phyloP scores from a whole-genome alignment of 92 coral and sea anemone genomes.

The Zoanthus sociatus region DNA sequence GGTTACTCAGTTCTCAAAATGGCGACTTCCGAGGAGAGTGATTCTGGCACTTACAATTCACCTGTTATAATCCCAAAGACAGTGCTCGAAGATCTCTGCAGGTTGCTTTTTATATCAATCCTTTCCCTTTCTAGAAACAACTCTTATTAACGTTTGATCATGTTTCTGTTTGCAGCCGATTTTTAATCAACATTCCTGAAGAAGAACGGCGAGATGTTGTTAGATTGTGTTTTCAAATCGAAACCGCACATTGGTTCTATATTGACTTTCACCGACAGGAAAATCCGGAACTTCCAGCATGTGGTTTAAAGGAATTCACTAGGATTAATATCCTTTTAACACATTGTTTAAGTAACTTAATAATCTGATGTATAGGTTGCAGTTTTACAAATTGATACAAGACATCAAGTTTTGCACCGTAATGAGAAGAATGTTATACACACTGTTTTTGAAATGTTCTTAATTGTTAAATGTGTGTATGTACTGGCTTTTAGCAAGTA shows the following conservation, averaged over 20 bases:
- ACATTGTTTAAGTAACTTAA: no score
- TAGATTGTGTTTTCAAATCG: constrained; percentile 95
- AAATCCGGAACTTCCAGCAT: constrained; percentile 84
- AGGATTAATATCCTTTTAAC: constrained; percentile 90
- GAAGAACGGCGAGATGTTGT: constrained; percentile 94
- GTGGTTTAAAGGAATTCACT: constrained; percentile 93
- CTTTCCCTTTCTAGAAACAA: neutral
- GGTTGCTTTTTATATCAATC: constrained; percentile 52
- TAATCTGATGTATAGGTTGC: no score
- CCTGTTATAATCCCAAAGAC: constrained; percentile 73
- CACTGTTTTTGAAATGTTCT: no score
- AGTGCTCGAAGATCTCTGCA: constrained; percentile 93
- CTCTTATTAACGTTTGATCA: neutral
- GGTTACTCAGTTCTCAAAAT: constrained; percentile 58
- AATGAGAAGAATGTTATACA: no score
- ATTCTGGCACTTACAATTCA: constrained; percentile 72
- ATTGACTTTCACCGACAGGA: constrained; percentile 94
- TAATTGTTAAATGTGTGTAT: no score
- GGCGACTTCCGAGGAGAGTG: constrained; percentile 73
- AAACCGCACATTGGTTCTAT: constrained; percentile 98
- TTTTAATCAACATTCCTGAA: constrained; percentile 94
- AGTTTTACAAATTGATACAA: no score
- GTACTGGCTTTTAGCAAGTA: no score
- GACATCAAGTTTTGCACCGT: no score
- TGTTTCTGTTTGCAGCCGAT: constrained; percentile 72